Conservation (phyloP, 2,888 invertebrate genomes). For the Hirtodrosophila trivittata region DNA sequence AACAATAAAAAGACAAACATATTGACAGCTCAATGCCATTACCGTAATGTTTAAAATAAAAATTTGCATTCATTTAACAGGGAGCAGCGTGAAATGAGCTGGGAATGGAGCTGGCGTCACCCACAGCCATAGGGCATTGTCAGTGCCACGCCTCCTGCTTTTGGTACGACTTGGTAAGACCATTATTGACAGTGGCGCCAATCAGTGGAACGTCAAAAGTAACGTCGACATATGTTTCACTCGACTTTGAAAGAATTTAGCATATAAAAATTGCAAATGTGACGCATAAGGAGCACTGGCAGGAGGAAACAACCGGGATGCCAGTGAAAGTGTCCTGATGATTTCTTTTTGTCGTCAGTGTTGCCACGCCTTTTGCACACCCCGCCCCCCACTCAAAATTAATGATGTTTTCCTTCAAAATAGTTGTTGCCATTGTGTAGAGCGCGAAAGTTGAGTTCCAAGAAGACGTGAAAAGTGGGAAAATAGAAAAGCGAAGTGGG, state of each 20-base stretch:
- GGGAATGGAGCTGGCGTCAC: too few relatives aligned
- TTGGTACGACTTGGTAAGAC: too few relatives aligned
- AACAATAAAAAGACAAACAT: constrained; percentile 72
- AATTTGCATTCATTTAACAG: constrained; percentile 77
- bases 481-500: background rate
- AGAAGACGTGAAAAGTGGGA: constrained; percentile 22
- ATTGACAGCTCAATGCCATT: constrained; percentile 77
- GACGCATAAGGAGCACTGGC: constrained; percentile 36
- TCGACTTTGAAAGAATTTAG: constrained; percentile 69
- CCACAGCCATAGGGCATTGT: too few relatives aligned
- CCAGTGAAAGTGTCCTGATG: constrained; percentile 61
- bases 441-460: constrained; percentile 29
- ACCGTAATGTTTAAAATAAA: constrained; percentile 73
- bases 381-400: constrained; percentile 61
- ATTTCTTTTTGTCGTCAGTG: constrained; percentile 52
- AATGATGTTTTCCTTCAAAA: constrained; percentile 75
- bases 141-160: too few relatives aligned
- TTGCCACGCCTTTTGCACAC: constrained; percentile 45
- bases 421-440: constrained; percentile 53
- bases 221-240: constrained; percentile 68
- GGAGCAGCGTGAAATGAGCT: constrained; percentile 22
- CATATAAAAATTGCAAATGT: constrained; percentile 70
- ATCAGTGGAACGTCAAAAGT: constrained; percentile 67
- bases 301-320: too few relatives aligned
- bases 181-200: constrained; percentile 47